These are phyloP conservation scores for Albula glossodonta DNA, from an alignment of 2,113 vertebrate genomes.

Conservation along the genomic window DNA sequence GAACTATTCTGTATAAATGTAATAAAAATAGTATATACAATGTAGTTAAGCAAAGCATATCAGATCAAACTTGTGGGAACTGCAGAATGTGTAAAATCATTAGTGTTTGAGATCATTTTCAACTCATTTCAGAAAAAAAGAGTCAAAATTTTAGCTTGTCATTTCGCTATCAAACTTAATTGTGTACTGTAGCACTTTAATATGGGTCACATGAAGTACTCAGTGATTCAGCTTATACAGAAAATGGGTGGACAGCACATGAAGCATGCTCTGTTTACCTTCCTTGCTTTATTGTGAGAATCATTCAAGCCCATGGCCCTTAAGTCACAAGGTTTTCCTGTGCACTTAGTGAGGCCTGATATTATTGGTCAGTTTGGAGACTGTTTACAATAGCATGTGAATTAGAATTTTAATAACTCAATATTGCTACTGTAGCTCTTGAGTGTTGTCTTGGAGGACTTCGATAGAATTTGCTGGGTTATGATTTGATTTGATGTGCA, in stretches of 20 bases:
- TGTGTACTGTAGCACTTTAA: neutral
- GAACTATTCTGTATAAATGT: conserved; percentile 29
- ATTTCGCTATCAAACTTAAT: neutral
- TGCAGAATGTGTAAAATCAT: conserved; percentile 27
- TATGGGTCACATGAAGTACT: neutral
- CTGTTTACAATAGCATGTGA: conserved; percentile 47
- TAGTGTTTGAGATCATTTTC: conserved; percentile 19
- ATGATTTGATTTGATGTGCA: conserved; percentile 35
- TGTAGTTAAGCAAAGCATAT: conserved; percentile 36
- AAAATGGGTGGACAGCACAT: conserved; percentile 42
- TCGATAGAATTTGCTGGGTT: conserved; percentile 36
- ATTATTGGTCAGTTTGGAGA: conserved; percentile 54
- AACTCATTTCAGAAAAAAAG: conserved; percentile 27
- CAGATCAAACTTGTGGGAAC: conserved; percentile 41
- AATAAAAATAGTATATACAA: conserved; percentile 35
- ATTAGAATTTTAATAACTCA: conserved; percentile 49
- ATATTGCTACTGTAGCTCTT: conserved; percentile 39
- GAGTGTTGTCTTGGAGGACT: conserved; percentile 37
- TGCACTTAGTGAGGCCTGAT: conserved; percentile 46
- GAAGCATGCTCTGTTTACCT: conserved; percentile 53
- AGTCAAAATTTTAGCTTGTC: neutral
- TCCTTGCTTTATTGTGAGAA: conserved; percentile 46
- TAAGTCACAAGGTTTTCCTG: conserved; percentile 44
- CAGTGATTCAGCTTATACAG: conserved; percentile 36
- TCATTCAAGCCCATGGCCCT: conserved; percentile 52